These are phyloP conservation scores for Habrosyne pyritoides DNA, from an alignment of 2,888 invertebrate species.

Conservation along the genomic window DNA sequence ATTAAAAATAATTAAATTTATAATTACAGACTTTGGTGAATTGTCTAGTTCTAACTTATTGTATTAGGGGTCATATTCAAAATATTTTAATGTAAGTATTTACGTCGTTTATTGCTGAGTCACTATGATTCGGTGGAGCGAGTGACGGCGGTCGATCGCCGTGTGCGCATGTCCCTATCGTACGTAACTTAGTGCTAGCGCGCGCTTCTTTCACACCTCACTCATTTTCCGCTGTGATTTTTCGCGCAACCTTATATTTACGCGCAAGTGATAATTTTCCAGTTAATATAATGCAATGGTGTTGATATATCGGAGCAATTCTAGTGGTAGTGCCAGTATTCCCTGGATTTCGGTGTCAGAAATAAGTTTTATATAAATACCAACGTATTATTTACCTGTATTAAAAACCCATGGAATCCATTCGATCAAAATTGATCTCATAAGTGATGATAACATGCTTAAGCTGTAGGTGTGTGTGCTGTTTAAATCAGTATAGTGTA, in stretches of 20 bases:
- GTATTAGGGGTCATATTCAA: background rate
- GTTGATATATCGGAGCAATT: background rate
- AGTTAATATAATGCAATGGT: background rate
- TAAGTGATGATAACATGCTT: background rate
- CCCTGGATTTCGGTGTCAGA: background rate
- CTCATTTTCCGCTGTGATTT: slow-evolving; percentile 3
- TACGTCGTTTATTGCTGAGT: slow-evolving; percentile 31
- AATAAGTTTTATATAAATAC: background rate
- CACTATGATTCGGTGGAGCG: slow-evolving; percentile 37
- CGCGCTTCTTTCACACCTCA: slow-evolving; percentile 16
- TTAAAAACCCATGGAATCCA: background rate
- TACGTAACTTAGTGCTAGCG: slow-evolving; percentile 16
- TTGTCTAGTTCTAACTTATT: background rate
- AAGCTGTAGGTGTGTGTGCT: too few species aligned
- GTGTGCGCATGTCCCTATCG: slow-evolving; percentile 10
- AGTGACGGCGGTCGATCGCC: slow-evolving; percentile 8
- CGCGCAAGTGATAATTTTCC: background rate
- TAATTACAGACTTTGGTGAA: too few species aligned
- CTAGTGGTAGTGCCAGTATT: background rate
- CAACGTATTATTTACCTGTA: background rate
- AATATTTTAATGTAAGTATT: background rate
- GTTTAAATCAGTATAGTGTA: too few species aligned
- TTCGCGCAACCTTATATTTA: background rate
- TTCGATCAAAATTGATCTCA: background rate
- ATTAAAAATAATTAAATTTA: too few species aligned